A percentile compares a stretch with the other conserved stretches of the same genome.
Conservation (phyloP, 1,140 invertebrate species). For the Tetramorium parvispinum region DNA sequence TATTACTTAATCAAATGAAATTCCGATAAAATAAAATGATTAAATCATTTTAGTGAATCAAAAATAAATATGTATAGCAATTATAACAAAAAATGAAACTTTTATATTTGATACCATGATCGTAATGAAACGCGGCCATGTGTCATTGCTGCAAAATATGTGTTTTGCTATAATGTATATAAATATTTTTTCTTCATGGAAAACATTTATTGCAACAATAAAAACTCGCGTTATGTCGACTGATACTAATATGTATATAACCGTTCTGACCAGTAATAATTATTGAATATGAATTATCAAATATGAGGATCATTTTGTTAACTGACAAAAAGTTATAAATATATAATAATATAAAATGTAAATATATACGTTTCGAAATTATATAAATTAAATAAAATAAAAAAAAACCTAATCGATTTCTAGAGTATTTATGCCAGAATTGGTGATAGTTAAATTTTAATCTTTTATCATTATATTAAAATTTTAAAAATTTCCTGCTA, state of each 20-base stretch:
- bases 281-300: background rate
- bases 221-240: conserved; percentile 6
- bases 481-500: background rate
- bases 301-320: background rate
- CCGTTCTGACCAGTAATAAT: conserved; percentile 6
- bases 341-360: background rate
- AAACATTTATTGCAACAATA: conserved; percentile 48
- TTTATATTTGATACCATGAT: background rate
- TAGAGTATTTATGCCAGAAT: background rate
- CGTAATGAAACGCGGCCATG: conserved; percentile 33
- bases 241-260: conserved; percentile 54
- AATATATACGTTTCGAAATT: background rate
- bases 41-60: background rate
- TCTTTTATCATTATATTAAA: background rate
- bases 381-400: background rate
- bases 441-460: conserved; percentile 1
- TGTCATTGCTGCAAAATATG: conserved; percentile 21
- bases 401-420: background rate
- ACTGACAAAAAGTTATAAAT: background rate
- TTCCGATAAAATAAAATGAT: conserved; percentile 2
- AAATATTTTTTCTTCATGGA: conserved; percentile 28
- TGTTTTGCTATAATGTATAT: background rate
- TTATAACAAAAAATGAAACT: background rate
- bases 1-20: background rate
- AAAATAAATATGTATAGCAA: background rate